Percentiles rank a stretch among this genome's conserved stretches.
Conservation (phyloP, 30 jellyfish, hydroid and myxozoan genomes). For the Hydra vulgaris region DNA sequence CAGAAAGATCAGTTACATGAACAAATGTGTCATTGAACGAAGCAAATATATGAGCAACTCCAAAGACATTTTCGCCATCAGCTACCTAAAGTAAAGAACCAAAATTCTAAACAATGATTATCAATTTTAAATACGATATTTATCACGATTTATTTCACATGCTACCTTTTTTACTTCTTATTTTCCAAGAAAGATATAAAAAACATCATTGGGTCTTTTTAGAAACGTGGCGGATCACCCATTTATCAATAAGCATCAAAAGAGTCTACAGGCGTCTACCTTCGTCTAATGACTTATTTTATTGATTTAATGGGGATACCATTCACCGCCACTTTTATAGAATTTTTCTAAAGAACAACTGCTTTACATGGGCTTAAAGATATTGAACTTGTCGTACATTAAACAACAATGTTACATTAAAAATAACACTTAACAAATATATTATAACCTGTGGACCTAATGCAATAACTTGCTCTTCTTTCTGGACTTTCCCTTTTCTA, state of each 20-base stretch:
- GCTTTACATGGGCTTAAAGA: neutral
- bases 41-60: conserved; percentile 99
- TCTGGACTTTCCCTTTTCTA: conserved; percentile 88
- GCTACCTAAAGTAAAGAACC: conserved; percentile 62
- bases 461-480: conserved; percentile 90
- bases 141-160: neutral
- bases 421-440: neutral
- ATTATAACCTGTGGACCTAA: conserved; percentile 92
- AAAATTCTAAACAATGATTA: neutral
- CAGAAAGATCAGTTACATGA: conserved; percentile 97
- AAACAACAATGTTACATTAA: neutral
- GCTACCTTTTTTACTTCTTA: neutral
- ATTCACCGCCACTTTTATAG: conserved; percentile 13
- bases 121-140: neutral
- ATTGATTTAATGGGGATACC: conserved; percentile 11
- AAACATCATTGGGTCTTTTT: neutral
- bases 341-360: neutral
- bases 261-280: conserved; percentile 32
- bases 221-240: conserved; percentile 10
- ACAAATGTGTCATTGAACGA: conserved; percentile 99
- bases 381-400: neutral
- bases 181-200: neutral
- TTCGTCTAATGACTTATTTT: conserved; percentile 20
- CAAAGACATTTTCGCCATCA: conserved; percentile 97
- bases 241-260: conserved; percentile 1